Evolutionary conservation across 1,140 invertebrate species (phyloP).

Genomic region (Drosophila rhopaloa): DNA sequence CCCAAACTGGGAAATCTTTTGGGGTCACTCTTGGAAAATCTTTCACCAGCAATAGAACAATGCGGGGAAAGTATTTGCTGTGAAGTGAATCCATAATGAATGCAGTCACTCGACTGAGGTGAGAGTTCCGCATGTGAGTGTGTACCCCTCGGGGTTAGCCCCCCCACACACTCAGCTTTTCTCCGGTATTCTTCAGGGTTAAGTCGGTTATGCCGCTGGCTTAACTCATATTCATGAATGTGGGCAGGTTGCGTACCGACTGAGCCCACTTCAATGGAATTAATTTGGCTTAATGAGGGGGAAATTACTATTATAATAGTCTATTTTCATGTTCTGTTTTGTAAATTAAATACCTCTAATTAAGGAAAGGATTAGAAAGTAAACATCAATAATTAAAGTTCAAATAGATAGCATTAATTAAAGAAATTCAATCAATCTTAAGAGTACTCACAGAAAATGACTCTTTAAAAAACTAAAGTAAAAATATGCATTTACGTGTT

Average conservation of each 20-base stretch:
- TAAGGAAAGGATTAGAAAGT: neutral
- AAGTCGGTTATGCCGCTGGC: neutral
- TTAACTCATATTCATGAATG: neutral
- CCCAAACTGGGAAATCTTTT: constrained; percentile 44
- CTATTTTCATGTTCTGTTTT: neutral
- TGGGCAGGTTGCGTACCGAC: neutral
- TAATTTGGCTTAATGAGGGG: neutral
- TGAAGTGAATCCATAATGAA: constrained; percentile 49
- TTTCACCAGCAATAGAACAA: constrained; percentile 15
- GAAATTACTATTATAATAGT: neutral
- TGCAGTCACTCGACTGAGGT: constrained; percentile 33
- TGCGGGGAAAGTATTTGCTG: constrained; percentile 15
- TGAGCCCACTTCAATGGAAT: constrained; percentile 2
- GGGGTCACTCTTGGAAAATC: constrained; percentile 42
- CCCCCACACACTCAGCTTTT: neutral
- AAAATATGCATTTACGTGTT: too few species aligned
- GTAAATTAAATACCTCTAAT: neutral
- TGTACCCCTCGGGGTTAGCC: neutral
- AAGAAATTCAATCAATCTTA: too few species aligned
- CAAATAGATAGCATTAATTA: too few species aligned
- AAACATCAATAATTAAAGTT: too few species aligned
- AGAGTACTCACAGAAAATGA: too few species aligned
- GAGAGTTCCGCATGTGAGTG: constrained; percentile 3
- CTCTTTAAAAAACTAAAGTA: too few species aligned
- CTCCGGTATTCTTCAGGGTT: neutral